Evolutionary conservation across 1,140 invertebrate species (phyloP), one percentile per base, ranked within the genome.

Genomic region (Drosophila tropicalis): DNA sequence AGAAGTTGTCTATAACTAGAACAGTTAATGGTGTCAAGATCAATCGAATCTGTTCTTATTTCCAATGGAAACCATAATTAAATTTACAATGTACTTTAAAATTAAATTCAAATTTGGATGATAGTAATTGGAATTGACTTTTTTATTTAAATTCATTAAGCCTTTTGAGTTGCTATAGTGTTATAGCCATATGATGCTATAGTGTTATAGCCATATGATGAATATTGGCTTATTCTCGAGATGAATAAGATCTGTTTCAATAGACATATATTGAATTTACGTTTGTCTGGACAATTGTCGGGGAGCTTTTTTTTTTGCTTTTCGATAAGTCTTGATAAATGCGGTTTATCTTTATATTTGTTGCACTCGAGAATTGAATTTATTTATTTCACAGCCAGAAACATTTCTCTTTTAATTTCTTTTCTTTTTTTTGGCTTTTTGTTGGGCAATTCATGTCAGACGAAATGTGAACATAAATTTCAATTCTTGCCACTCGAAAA

Each of bases 291-390:
- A 47, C 44, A 47, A 17, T 10, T 51, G 3, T 51, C 17, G 10
- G 3, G 29, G 22, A 25, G 22, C 3, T 25, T 25, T 25, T 25
- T 25, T 25, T 25, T 65, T 60, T 36, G 17, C 13, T 25, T 60
- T 54, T 65, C 56, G 70, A 55, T 32, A n/a, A 36, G 19, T 57
- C n/a, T 56, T 58, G 25, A 15, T 29, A 47, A 41, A 13, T 32
- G 62, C 19, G 19, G 36, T 44, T 62, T 36, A 34, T 44, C 12
- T 64, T 36, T 83, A 72, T 57, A 66, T 67, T 41, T 79, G 22
- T 40, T 22, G 36, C 76, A 84, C 81, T 84, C 72, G 81, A 82
- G 81, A 82, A 67, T 82, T 36, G 62, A 61, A 54, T 72, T 72
- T 75, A 76, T 83, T 83, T 83, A 72, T 72, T 58, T 58, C 56